Evolutionary conservation across 2,797 vertebrate genomes (phyloP).

Genomic region (Chrosomus eos): DNA sequence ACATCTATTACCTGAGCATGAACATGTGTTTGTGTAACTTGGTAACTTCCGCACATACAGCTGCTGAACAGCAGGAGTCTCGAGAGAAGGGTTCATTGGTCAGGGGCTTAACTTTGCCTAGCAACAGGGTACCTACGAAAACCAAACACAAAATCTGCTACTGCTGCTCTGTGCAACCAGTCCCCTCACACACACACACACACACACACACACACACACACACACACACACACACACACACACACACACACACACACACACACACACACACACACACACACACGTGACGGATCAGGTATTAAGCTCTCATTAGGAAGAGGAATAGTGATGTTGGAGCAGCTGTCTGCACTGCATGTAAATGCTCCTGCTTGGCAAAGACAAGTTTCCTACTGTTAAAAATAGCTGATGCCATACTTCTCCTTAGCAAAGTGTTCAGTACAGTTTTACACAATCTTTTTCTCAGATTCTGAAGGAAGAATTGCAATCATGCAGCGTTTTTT

Average conservation of each 20-base stretch:
- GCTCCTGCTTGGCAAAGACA: slow-evolving; percentile 33
- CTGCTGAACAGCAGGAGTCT: slow-evolving; percentile 78
- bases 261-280: slow-evolving; percentile 29
- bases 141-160: slow-evolving; percentile 77
- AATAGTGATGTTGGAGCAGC: slow-evolving; percentile 46
- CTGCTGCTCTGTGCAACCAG: slow-evolving; percentile 45
- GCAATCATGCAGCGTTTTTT: not conserved
- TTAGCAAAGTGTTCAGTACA: not conserved
- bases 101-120: slow-evolving; percentile 80
- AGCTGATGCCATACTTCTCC: slow-evolving; percentile 17
- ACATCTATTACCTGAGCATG: slow-evolving; percentile 31
- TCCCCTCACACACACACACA: slow-evolving; percentile 34
- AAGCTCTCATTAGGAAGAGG: slow-evolving; percentile 51
- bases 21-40: slow-evolving; percentile 35
- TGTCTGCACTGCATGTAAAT: slow-evolving; percentile 36
- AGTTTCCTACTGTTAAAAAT: slow-evolving; percentile 39
- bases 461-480: not conserved
- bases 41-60: slow-evolving; percentile 55
- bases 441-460: slow-evolving; percentile 10
- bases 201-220: slow-evolving; percentile 31
- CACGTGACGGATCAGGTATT: slow-evolving; percentile 50
- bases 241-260: slow-evolving; percentile 57
- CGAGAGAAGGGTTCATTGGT: slow-evolving; percentile 77
- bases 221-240: slow-evolving; percentile 37
- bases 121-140: slow-evolving; percentile 79